phyloP scores from a whole-genome alignment of 2,888 invertebrate genomes.

The Heliconius hortense region DNA sequence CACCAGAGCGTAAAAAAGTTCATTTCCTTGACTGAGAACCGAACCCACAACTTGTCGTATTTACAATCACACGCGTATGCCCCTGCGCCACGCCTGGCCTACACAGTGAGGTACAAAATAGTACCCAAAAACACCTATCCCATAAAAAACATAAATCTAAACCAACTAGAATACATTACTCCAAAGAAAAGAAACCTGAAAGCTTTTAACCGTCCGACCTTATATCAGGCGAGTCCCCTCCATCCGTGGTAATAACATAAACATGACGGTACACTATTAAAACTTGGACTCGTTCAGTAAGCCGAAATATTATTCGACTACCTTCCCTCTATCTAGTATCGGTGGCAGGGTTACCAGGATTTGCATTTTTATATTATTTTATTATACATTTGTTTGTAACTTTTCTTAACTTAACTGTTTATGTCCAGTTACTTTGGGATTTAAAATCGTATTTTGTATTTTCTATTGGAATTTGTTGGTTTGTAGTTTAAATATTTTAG shows the following conservation, averaged over 20 bases:
- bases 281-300: constrained; percentile 81
- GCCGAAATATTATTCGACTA: constrained; percentile 81
- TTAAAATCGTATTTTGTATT: constrained; percentile 45
- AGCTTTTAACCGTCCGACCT: constrained; percentile 48
- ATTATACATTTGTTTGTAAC: constrained; percentile 51
- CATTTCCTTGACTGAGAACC: too few relatives aligned
- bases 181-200: constrained; percentile 35
- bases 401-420: constrained; percentile 51
- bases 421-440: constrained; percentile 52
- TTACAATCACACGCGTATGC: too few relatives aligned
- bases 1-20: too few relatives aligned
- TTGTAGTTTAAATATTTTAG: constrained; percentile 32
- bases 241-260: constrained; percentile 75
- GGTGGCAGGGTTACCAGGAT: constrained; percentile 69
- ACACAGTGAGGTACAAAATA: not conserved
- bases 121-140: not conserved
- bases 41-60: too few relatives aligned
- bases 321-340: constrained; percentile 73
- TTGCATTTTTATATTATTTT: constrained; percentile 73
- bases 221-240: constrained; percentile 46
- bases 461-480: constrained; percentile 34
- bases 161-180: constrained; percentile 26
- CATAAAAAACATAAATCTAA: constrained; percentile 11
- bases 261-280: constrained; percentile 80
- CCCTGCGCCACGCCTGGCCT: too few relatives aligned